These are phyloP conservation scores for Eleutherodactylus coqui DNA, from an alignment of 2,797 vertebrate species.

Conservation along the genomic window DNA sequence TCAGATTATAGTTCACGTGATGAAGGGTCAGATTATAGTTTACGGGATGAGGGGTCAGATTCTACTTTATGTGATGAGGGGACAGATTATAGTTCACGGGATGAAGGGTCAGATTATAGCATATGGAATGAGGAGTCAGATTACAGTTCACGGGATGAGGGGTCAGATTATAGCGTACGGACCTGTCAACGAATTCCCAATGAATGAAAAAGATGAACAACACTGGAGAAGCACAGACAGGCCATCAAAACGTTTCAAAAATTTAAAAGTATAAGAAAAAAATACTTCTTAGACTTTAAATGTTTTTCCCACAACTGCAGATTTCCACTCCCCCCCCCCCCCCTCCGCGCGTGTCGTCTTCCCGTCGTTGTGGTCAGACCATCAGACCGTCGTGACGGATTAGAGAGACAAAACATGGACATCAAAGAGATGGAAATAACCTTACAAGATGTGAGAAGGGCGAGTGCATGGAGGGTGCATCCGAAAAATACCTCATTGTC, in stretches of 20 bases:
- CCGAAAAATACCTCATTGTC: neutral
- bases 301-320: constrained; percentile 28
- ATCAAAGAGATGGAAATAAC: constrained; percentile 36
- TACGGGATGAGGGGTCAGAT: too few species aligned
- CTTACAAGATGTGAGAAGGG: neutral
- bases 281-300: constrained; percentile 28
- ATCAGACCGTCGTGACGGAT: neutral
- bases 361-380: neutral
- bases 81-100: too few species aligned
- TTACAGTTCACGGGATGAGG: too few species aligned
- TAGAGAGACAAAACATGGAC: constrained; percentile 19
- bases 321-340: constrained; percentile 14
- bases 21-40: too few species aligned
- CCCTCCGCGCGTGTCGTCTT: neutral
- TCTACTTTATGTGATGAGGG: too few species aligned
- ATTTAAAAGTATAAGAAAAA: constrained; percentile 56
- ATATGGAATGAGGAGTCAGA: too few species aligned
- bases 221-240: neutral
- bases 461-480: neutral
- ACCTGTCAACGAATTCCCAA: constrained; percentile 29
- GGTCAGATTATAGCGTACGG: constrained; percentile 19
- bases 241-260: neutral
- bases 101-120: too few species aligned
- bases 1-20: too few species aligned
- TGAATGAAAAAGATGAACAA: constrained; percentile 50